A percentile compares a stretch with the other conserved stretches of the same genome.
Conservation (phyloP, 2,113 vertebrate species). For the Chionodraco myersi region DNA sequence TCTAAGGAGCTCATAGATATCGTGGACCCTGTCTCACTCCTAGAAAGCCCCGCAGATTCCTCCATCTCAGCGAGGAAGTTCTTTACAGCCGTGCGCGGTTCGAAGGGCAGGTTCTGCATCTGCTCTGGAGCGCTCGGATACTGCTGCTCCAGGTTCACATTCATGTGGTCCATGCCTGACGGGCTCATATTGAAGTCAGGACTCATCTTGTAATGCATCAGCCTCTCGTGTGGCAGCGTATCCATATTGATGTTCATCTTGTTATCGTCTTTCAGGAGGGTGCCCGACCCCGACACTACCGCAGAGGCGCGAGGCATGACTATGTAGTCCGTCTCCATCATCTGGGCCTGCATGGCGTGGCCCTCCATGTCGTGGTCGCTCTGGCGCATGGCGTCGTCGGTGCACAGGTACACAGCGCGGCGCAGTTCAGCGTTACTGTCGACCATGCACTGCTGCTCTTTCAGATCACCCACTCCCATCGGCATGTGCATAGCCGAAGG, state of each 20-base stretch:
- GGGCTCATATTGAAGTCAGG: constrained; percentile 94
- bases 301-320: constrained; percentile 90
- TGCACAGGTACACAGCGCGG: constrained; percentile 96
- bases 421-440: constrained; percentile 90
- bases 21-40: constrained; percentile 98
- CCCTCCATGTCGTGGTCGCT: constrained; percentile 89
- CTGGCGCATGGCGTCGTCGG: constrained; percentile 93
- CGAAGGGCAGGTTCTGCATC: constrained; percentile 95
- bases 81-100: constrained; percentile 98
- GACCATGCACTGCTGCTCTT: constrained; percentile 89
- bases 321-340: constrained; percentile 99
- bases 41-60: constrained; percentile 91
- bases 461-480: constrained; percentile 92
- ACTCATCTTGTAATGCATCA: constrained; percentile 97
- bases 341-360: constrained; percentile 85
- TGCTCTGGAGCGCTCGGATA: constrained; percentile 90
- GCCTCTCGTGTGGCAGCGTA: constrained; percentile 93
- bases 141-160: constrained; percentile 90
- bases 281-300: constrained; percentile 81
- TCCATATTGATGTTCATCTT: constrained; percentile 97
- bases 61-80: constrained; percentile 99
- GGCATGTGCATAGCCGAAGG: constrained; percentile 94
- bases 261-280: constrained; percentile 93
- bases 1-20: constrained; percentile 99
- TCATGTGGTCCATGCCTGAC: constrained; percentile 95